Evolutionary conservation across 2,113 vertebrate genomes (phyloP).

Genomic region (Neolamprologus falcicula): DNA sequence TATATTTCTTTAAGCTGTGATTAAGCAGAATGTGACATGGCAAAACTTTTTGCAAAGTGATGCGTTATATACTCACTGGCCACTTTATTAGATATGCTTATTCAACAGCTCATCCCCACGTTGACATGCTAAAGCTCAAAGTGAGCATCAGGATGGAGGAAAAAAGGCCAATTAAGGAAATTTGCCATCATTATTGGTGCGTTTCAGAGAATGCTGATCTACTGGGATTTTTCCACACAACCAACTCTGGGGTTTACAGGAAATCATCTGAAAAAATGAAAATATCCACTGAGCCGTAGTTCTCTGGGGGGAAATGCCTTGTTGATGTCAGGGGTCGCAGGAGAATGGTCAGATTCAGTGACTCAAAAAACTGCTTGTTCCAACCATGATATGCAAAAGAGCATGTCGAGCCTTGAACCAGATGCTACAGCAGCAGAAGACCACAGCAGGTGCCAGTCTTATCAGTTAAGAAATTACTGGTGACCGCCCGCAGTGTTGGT

Average conservation of each 20-base stretch:
- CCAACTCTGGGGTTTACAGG: background rate
- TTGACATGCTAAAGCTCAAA: background rate
- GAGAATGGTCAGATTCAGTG: background rate
- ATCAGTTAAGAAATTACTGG: background rate
- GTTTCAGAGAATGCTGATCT: background rate
- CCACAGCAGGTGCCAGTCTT: accelerated
- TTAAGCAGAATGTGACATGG: background rate
- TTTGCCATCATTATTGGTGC: background rate
- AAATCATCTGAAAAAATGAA: background rate
- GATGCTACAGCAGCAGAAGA: background rate
- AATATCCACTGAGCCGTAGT: background rate
- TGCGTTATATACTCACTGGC: background rate
- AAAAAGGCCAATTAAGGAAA: background rate
- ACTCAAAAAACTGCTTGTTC: background rate
- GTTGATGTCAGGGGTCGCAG: background rate
- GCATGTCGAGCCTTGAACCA: background rate
- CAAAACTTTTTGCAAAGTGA: background rate
- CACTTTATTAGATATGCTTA: background rate
- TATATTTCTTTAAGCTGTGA: background rate
- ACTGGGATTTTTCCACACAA: background rate
- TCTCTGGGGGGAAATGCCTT: background rate
- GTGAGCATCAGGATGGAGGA: accelerated
- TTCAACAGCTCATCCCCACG: background rate
- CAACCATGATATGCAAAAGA: background rate
- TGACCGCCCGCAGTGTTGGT: accelerated